A percentile compares a stretch with the other conserved stretches of the same genome.
phyloP scores from a whole-genome alignment of 2,888 invertebrate species.

The Bhutanitis thaidina region DNA sequence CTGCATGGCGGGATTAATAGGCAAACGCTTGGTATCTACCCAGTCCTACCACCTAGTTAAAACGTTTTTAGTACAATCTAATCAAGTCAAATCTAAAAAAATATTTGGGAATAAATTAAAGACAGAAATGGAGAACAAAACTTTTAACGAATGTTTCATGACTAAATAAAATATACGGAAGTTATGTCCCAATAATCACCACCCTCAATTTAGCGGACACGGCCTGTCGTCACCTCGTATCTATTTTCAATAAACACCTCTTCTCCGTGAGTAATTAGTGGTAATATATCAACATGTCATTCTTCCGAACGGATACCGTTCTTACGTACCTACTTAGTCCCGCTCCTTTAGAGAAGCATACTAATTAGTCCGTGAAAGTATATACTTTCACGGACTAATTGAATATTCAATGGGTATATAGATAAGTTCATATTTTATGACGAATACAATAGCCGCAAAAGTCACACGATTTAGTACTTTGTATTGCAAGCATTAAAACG shows the following conservation, averaged over 20 bases:
- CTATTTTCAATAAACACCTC: slow-evolving; percentile 75
- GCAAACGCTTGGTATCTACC: too few species aligned
- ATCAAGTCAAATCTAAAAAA: too few species aligned
- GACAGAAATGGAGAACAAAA: too few species aligned
- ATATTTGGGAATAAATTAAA: too few species aligned
- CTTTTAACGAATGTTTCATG: neutral
- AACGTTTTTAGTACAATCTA: too few species aligned
- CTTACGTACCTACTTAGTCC: slow-evolving; percentile 48
- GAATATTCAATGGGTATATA: too few species aligned
- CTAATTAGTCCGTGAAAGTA: slow-evolving; percentile 64
- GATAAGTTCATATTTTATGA: too few species aligned
- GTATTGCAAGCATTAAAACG: neutral
- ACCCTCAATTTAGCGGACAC: slow-evolving; percentile 49
- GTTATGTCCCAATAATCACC: slow-evolving; percentile 7
- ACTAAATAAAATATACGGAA: neutral
- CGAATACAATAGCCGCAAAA: slow-evolving; percentile 1
- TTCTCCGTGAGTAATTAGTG: slow-evolving; percentile 68
- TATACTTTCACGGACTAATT: slow-evolving; percentile 23
- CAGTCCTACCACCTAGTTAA: too few species aligned
- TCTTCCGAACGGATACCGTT: slow-evolving; percentile 33
- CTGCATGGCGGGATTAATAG: too few species aligned
- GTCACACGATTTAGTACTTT: neutral
- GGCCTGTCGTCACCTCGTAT: slow-evolving; percentile 57
- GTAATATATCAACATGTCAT: slow-evolving; percentile 73
- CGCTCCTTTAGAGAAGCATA: too few species aligned